These are phyloP conservation scores for Scomber colias DNA, from an alignment of 2,113 vertebrate genomes.

Conservation along the genomic window DNA sequence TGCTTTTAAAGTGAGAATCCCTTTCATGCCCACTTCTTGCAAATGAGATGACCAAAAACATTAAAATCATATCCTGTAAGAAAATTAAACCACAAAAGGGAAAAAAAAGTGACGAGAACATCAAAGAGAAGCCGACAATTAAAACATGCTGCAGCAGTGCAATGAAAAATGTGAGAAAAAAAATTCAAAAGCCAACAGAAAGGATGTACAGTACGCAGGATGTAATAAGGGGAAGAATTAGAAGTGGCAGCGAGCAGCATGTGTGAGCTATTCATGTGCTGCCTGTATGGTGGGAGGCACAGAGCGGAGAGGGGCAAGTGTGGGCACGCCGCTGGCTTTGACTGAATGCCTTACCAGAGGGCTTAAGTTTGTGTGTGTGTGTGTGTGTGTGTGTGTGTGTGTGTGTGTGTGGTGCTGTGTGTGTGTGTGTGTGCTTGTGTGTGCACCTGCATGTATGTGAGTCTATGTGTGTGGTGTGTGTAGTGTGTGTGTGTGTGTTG, in stretches of 20 bases:
- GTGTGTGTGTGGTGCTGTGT: constrained; percentile 1
- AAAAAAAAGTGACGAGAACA: no score
- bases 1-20: no score
- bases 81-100: no score
- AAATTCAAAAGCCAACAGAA: not conserved
- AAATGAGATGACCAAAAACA: no score
- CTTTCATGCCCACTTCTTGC: no score
- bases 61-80: no score
- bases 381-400: constrained; percentile 15
- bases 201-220: not conserved
- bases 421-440: constrained; percentile 8
- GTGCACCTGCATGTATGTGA: no score
- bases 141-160: not conserved
- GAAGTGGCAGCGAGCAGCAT: constrained; percentile 45
- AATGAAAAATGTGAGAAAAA: not conserved
- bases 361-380: constrained; percentile 60
- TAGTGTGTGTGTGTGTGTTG: no score
- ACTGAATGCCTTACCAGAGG: constrained; percentile 73
- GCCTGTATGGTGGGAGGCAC: constrained; percentile 53
- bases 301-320: constrained; percentile 69
- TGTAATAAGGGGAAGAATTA: constrained; percentile 18
- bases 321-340: constrained; percentile 72
- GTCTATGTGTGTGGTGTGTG: no score
- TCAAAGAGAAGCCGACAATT: no score
- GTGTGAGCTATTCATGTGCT: constrained; percentile 60